These are phyloP conservation scores for Anas bahamensis DNA, from an alignment of 2,797 vertebrate species.

Conservation along the genomic window DNA sequence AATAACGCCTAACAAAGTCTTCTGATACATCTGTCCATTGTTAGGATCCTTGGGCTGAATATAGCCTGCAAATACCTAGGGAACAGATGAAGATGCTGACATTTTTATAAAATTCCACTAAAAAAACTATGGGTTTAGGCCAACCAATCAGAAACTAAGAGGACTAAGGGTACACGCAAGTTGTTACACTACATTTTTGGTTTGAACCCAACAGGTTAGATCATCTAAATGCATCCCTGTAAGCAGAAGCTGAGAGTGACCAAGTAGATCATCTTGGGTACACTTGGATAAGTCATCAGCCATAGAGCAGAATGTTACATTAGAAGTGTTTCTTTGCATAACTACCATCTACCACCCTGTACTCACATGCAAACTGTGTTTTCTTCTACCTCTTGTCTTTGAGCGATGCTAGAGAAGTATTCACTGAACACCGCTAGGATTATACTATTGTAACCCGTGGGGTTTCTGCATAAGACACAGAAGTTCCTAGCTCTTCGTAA, in stretches of 20 bases:
- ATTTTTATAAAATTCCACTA: not conserved
- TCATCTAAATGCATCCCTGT: accelerated
- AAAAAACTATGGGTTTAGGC: not conserved
- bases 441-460: too few relatives aligned
- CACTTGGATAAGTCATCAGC: not conserved
- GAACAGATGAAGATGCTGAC: not conserved
- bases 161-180: accelerated
- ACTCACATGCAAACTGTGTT: too few relatives aligned
- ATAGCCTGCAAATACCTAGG: conserved; percentile 91
- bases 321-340: too few relatives aligned
- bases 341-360: too few relatives aligned
- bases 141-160: not conserved
- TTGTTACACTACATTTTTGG: accelerated
- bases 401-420: not conserved
- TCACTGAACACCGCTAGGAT: too few relatives aligned
- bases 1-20: conserved; percentile 88
- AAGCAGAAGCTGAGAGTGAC: accelerated
- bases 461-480: not conserved
- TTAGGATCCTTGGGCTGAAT: conserved; percentile 94
- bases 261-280: not conserved
- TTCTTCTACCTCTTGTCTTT: not conserved
- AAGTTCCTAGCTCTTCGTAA: not conserved
- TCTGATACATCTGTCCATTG: conserved; percentile 96
- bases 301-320: too few relatives aligned
- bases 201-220: too few relatives aligned